Evolutionary conservation across 1,140 invertebrate genomes (phyloP).

Genomic region (fruit fly (Drosophila melanogaster)): Release_6_plus_ISO1_MT NT_033779.5:7595501-7596000

Average conservation of each 20-base stretch:
- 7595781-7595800: slow-evolving; percentile 80
- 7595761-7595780: slow-evolving; percentile 60
- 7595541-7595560: slow-evolving; percentile 55
- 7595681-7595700: slow-evolving; percentile 53
- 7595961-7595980: slow-evolving; percentile 9
- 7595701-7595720: slow-evolving; percentile 20
- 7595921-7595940: slow-evolving; percentile 25
- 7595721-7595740: slow-evolving; percentile 33
- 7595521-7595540: slow-evolving; percentile 30
- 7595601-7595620: slow-evolving; percentile 31
- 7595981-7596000: slow-evolving; percentile 13
- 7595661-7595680: slow-evolving; percentile 41
- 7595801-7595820: slow-evolving; percentile 58
- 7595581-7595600: slow-evolving; percentile 79
- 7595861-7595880: slow-evolving; percentile 70
- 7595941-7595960: slow-evolving; percentile 39
- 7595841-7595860: slow-evolving; percentile 71
- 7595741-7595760: slow-evolving; percentile 28
- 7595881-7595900: slow-evolving; percentile 79
- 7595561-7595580: slow-evolving; percentile 63
- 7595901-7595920: slow-evolving; percentile 22
- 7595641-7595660: slow-evolving; percentile 22
- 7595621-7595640: slow-evolving; percentile 1
- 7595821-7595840: slow-evolving; percentile 71
- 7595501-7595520: slow-evolving; percentile 1